These are phyloP conservation scores for Heliopora coerulea DNA, from an alignment of 92 coral and sea anemone species.

Conservation along the genomic window DNA sequence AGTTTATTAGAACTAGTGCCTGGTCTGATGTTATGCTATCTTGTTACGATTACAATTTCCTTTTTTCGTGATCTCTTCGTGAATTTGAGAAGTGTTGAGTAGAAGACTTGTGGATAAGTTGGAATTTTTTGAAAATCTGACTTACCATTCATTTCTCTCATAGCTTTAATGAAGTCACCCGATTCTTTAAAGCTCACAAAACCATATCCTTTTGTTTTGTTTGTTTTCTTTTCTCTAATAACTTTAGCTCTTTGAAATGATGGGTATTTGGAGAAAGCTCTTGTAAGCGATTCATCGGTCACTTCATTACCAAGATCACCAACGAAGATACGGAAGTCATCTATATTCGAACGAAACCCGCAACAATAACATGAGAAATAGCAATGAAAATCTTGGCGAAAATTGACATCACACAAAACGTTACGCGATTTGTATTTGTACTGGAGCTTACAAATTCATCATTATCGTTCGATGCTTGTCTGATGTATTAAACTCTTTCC, in stretches of 20 bases:
- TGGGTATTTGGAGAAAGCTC: slow-evolving; percentile 91
- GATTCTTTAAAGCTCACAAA: slow-evolving; percentile 98
- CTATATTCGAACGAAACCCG: slow-evolving; percentile 38
- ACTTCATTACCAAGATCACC: slow-evolving; percentile 99
- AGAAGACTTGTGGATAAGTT: not conserved
- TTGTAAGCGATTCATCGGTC: slow-evolving; percentile 79
- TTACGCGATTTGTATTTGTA: too few relatives aligned
- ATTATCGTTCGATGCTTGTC: too few relatives aligned
- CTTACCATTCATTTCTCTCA: slow-evolving; percentile 99
- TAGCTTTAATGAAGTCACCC: slow-evolving; percentile 90
- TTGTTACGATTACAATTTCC: too few relatives aligned
- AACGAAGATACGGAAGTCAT: slow-evolving; percentile 92
- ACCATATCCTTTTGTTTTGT: slow-evolving; percentile 91
- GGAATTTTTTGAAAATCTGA: not conserved
- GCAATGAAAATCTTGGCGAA: too few relatives aligned
- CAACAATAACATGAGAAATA: not conserved
- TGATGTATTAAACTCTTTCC: too few relatives aligned
- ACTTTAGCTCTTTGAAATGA: slow-evolving; percentile 91
- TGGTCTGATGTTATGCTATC: too few relatives aligned
- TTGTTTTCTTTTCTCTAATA: slow-evolving; percentile 89
- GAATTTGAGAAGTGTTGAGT: too few relatives aligned
- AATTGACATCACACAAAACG: too few relatives aligned
- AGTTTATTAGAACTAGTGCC: too few relatives aligned
- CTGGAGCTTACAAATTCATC: too few relatives aligned
- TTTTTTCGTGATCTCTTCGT: too few relatives aligned